Conservation (phyloP, 2,888 invertebrate genomes). For the Drosophila rellima region DNA sequence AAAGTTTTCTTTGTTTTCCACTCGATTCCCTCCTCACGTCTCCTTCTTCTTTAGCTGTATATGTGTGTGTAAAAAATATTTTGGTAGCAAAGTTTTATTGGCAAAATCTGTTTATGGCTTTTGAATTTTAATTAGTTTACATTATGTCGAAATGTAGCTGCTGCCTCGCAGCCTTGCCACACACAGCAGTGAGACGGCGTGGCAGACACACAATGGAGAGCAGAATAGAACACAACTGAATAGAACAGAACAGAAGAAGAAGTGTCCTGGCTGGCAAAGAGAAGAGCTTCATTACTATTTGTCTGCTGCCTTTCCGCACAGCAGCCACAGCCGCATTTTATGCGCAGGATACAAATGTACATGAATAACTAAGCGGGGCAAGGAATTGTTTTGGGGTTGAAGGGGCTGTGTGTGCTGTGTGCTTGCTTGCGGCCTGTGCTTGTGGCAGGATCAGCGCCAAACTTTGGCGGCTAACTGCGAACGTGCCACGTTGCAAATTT, state of each 20-base stretch:
- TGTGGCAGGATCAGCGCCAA: constrained; percentile 67
- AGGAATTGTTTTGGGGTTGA: constrained; percentile 20
- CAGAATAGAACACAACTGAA: constrained; percentile 1
- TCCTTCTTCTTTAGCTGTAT: constrained; percentile 4
- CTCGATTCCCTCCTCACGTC: neutral
- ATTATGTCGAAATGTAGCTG: constrained; percentile 81
- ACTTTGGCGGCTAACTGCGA: constrained; percentile 65
- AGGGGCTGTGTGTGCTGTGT: constrained; percentile 4
- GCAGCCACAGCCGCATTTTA: constrained; percentile 81
- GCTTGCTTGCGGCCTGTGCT: constrained; percentile 41
- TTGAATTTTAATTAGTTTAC: constrained; percentile 85
- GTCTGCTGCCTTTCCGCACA: constrained; percentile 81
- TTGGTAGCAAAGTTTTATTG: constrained; percentile 85
- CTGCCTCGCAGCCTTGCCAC: constrained; percentile 44
- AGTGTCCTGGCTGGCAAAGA: constrained; percentile 65
- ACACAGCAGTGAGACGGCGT: constrained; percentile 24
- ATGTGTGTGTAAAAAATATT: constrained; percentile 72
- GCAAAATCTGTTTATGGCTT: constrained; percentile 85
- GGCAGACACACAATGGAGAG: constrained; percentile 55
- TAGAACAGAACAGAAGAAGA: constrained; percentile 51
- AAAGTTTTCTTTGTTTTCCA: constrained; percentile 75
- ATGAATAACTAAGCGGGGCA: constrained; percentile 73
- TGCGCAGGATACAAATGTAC: constrained; percentile 82
- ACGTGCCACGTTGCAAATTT: constrained; percentile 78
- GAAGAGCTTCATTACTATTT: constrained; percentile 80